A percentile compares a stretch with the other conserved stretches of the same genome.
Conservation (phyloP, 2,888 invertebrate genomes). For the Colostygia pectinataria region DNA sequence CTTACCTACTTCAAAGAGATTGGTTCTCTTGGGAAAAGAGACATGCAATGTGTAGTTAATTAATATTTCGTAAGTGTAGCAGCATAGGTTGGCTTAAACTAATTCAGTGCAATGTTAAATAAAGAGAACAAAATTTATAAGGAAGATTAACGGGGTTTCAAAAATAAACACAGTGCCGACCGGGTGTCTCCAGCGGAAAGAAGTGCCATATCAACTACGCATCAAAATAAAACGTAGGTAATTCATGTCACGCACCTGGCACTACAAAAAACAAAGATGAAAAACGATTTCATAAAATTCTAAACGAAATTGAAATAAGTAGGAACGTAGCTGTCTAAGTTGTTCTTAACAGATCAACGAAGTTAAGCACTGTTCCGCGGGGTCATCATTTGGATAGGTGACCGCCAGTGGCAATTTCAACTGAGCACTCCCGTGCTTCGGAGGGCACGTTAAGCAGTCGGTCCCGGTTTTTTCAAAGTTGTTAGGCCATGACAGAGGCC, state of each 20-base stretch:
- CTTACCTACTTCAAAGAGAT: slow-evolving; percentile 26
- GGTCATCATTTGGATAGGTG: too few species aligned
- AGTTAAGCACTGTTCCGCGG: too few species aligned
- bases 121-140: slow-evolving; percentile 38
- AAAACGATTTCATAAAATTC: neutral
- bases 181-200: slow-evolving; percentile 48
- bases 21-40: slow-evolving; percentile 16
- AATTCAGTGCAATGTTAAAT: neutral
- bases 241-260: slow-evolving; percentile 49
- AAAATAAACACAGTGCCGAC: slow-evolving; percentile 63
- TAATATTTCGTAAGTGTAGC: slow-evolving; percentile 6
- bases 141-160: slow-evolving; percentile 66
- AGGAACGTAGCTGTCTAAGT: too few species aligned
- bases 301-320: too few species aligned
- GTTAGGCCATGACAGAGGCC: too few species aligned
- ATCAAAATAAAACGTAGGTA: slow-evolving; percentile 39
- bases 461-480: too few species aligned
- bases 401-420: too few species aligned
- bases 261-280: slow-evolving; percentile 7
- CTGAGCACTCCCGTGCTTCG: too few species aligned
- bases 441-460: too few species aligned
- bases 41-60: slow-evolving; percentile 17
- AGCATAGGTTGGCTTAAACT: neutral
- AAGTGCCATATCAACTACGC: slow-evolving; percentile 49
- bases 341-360: too few species aligned